These are phyloP conservation scores for Ophioninae sp. DNA, from an alignment of 2,888 invertebrate species.

Conservation along the genomic window DNA sequence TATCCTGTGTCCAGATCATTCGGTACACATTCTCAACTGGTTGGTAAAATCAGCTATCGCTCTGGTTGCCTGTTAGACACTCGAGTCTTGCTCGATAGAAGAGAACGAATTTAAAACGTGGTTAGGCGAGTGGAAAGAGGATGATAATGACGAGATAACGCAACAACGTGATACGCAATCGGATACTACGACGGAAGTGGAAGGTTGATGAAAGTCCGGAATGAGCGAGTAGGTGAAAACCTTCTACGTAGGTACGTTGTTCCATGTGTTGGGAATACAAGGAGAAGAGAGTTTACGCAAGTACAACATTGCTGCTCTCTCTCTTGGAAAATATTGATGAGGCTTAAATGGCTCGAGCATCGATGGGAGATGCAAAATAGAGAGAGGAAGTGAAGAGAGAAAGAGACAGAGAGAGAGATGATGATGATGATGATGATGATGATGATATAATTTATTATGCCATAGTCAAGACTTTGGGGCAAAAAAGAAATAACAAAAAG, in stretches of 20 bases:
- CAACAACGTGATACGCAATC: slow-evolving; percentile 36
- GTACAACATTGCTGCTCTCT: slow-evolving; percentile 5
- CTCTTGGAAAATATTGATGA: slow-evolving; percentile 59
- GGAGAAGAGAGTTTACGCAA: not conserved
- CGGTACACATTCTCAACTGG: slow-evolving; percentile 25
- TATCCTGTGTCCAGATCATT: slow-evolving; percentile 5
- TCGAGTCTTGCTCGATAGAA: slow-evolving; percentile 43
- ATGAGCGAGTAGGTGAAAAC: slow-evolving; percentile 45
- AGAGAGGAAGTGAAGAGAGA: not conserved
- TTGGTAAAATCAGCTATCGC: slow-evolving; percentile 9
- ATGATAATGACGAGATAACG: slow-evolving; percentile 42
- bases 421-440: too few species aligned
- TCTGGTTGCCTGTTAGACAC: slow-evolving; percentile 38
- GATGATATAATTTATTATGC: too few species aligned
- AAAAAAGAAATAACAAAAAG: too few species aligned
- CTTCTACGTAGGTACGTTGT: slow-evolving; percentile 10
- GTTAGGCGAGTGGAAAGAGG: slow-evolving; percentile 31
- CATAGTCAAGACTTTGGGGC: too few species aligned
- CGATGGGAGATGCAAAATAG: slow-evolving; percentile 4
- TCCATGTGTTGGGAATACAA: not conserved
- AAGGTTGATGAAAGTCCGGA: slow-evolving; percentile 42
- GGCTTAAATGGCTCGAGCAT: slow-evolving; percentile 54
- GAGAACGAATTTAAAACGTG: slow-evolving; percentile 36
- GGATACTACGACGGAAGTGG: slow-evolving; percentile 39
- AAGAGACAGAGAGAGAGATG: not conserved